phyloP scores from a whole-genome alignment of 2,888 invertebrate species.

The Buathra laborator region DNA sequence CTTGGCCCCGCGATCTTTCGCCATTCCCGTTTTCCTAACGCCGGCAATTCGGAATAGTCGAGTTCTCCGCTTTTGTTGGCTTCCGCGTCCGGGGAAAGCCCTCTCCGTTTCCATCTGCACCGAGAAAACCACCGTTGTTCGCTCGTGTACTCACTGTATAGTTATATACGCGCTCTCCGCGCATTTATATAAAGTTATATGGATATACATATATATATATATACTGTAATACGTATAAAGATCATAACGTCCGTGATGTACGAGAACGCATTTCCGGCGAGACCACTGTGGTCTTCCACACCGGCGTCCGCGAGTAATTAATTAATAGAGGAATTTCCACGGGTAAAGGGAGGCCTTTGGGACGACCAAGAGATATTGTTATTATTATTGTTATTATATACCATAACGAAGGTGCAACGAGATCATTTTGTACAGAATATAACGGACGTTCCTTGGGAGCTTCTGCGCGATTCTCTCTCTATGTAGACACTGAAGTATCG shows the following conservation, averaged over 20 bases:
- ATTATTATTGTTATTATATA: background rate
- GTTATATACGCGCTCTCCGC: background rate
- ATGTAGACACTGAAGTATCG: background rate
- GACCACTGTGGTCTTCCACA: constrained; percentile 7
- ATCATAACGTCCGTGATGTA: constrained; percentile 32
- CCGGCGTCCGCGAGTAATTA: constrained; percentile 36
- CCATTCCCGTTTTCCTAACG: constrained; percentile 31
- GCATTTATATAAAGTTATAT: background rate
- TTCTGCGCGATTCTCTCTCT: constrained; percentile 1
- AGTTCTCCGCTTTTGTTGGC: constrained; percentile 25
- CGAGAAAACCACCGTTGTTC: constrained; percentile 51
- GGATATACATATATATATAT: constrained; percentile 9
- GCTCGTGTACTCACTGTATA: background rate
- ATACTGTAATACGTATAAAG: constrained; percentile 30
- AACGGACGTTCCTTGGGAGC: constrained; percentile 25
- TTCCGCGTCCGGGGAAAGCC: constrained; percentile 73
- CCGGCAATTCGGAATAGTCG: constrained; percentile 56
- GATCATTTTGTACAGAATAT: constrained; percentile 33
- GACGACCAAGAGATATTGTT: background rate
- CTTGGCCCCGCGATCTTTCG: background rate
- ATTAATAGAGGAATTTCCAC: constrained; percentile 49
- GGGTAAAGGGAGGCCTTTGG: constrained; percentile 1
- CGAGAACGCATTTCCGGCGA: constrained; percentile 40
- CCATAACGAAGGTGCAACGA: constrained; percentile 12
- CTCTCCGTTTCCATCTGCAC: constrained; percentile 10